Base-by-base conservation (phyloP, 2,888 invertebrate species). In the Lumbricus terrestris region DNA sequence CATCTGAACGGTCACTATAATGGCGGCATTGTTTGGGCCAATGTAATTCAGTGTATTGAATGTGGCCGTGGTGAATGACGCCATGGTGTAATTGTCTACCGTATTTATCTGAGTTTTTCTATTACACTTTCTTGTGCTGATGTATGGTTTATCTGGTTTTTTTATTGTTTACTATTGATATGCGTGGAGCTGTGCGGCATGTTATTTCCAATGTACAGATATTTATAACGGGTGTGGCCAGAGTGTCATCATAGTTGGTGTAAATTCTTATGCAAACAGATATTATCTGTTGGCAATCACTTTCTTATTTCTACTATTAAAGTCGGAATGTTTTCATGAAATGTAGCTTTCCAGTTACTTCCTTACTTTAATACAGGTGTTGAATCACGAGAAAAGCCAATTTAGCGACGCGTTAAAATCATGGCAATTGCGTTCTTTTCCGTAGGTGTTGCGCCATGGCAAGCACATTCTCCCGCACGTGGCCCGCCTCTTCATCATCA, bases 401-500 rank as follows among this genome's bases (percentile, higher is more conserved):
- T 69, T 15, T 69, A 13, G 16, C n/a, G n/a, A n/a, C n/a, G n/a
- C n/a, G n/a, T n/a, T n/a, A n/a, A n/a, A 69, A 69, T 69, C 6
- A n/a, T 69, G 69, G 69, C 69, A 69, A 35, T 33, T 69, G n/a
- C 33, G 5, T 91, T 69, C 90, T 89, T 92, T 82, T 90, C 92
- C 93, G 37, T 95, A 99, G 99, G 97, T 98, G 91, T 97, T 98
- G 93, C 96, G 98, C 93, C 97, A 97, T 96, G 97, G 98, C 93
- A 98, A 98, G 95, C 95, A 95, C 92, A 96, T 99, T 92, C 96
- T 99, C 93, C 99, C 99, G 42, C 98, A 98, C 93, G 96, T 98
- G 93, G 99, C 99, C 29, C 96, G 99, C 92, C 96, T 99, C 92
- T 99, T 99, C 95, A 96, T 99, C 91, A 98, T 99, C 94, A 98